Percentiles rank a stretch among this genome's conserved stretches.
Conservation (phyloP, 2,888 invertebrate genomes). For the Malthinus flaveolus region DNA sequence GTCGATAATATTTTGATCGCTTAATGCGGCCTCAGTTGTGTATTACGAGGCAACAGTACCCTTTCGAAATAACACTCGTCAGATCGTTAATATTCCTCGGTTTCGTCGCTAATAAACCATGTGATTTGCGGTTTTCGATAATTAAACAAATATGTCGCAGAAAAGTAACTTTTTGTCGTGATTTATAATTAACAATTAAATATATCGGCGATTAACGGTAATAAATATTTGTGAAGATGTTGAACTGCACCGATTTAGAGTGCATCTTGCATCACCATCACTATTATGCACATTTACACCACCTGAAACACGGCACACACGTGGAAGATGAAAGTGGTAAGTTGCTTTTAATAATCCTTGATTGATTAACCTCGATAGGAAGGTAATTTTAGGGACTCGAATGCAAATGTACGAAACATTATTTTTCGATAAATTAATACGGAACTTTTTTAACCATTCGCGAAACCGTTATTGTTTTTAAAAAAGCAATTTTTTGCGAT, state of each 20-base stretch:
- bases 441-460: neutral
- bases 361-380: slow-evolving; percentile 23
- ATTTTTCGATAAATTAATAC: neutral
- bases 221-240: slow-evolving; percentile 57
- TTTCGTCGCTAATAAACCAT: neutral
- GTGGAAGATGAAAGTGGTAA: slow-evolving; percentile 68
- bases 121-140: neutral
- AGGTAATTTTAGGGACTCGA: slow-evolving; percentile 15
- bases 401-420: neutral
- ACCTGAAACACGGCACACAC: slow-evolving; percentile 64
- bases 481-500: neutral
- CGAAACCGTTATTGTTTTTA: neutral
- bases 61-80: slow-evolving; percentile 4
- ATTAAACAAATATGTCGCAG: slow-evolving; percentile 3
- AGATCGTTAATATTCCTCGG: slow-evolving; percentile 1
- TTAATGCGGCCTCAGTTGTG: slow-evolving; percentile 1
- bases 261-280: slow-evolving; percentile 77
- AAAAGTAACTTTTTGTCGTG: neutral
- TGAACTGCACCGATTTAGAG: slow-evolving; percentile 78
- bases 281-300: slow-evolving; percentile 73
- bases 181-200: neutral
- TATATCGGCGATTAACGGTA: slow-evolving; percentile 2
- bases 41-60: neutral
- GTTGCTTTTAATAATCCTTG: slow-evolving; percentile 31
- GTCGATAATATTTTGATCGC: slow-evolving; percentile 4